Percentiles rank a stretch among this genome's conserved stretches.
Conservation (phyloP, 2,888 invertebrate genomes). For the Morpho helenor region DNA sequence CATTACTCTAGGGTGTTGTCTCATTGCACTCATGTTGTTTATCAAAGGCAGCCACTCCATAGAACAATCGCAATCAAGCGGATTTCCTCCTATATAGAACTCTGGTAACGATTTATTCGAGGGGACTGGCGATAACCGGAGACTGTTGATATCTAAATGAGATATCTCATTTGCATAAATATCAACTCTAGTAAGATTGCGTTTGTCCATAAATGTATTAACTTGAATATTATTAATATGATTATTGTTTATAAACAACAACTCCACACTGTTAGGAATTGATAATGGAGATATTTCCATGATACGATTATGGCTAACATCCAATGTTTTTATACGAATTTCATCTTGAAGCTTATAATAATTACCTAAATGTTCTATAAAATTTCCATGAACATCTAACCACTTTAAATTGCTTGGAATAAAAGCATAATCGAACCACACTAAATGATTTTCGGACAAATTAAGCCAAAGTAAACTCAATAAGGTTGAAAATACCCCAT, state of each 20-base stretch:
- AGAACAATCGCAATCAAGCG: constrained; percentile 95
- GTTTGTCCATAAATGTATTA: constrained; percentile 92
- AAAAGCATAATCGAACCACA: constrained; percentile 96
- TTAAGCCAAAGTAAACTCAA: constrained; percentile 91
- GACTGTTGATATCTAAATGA: constrained; percentile 89
- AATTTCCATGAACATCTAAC: constrained; percentile 94
- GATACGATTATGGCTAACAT: constrained; percentile 93
- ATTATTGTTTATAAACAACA: constrained; percentile 93
- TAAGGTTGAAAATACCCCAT: constrained; percentile 91
- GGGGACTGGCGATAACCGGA: constrained; percentile 87
- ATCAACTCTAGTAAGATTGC: constrained; percentile 90
- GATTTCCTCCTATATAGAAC: constrained; percentile 95
- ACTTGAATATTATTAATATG: constrained; percentile 89
- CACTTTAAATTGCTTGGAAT: constrained; percentile 93
- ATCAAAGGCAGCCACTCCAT: constrained; percentile 97
- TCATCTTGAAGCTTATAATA: constrained; percentile 91
- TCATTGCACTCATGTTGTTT: constrained; percentile 89
- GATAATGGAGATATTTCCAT: constrained; percentile 88
- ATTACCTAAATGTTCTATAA: constrained; percentile 91
- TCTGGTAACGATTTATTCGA: constrained; percentile 89
- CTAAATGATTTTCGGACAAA: constrained; percentile 92
- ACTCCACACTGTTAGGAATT: constrained; percentile 92
- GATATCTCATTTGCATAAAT: constrained; percentile 93
- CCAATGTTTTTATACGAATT: constrained; percentile 89
- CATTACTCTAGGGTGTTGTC: constrained; percentile 92